A percentile compares a stretch with the other conserved stretches of the same genome.
Conservation (phyloP, 2,888 invertebrate species). For the Eumerus sabulonum region DNA sequence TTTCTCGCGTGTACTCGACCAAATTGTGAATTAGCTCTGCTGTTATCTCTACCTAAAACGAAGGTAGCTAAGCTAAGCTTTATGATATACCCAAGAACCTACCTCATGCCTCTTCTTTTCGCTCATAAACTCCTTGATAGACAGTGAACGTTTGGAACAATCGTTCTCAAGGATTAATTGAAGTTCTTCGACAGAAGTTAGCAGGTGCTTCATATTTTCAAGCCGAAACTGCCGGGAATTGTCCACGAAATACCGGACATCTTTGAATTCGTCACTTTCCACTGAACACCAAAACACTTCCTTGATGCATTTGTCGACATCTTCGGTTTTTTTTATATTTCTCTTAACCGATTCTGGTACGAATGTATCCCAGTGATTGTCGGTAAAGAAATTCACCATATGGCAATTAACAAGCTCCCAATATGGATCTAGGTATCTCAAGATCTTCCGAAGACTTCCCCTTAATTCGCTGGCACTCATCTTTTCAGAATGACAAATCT, state of each 20-base stretch:
- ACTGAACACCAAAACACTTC: constrained; percentile 80
- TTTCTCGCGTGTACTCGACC: constrained; percentile 53
- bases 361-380: constrained; percentile 83
- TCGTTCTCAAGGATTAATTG: constrained; percentile 74
- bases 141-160: constrained; percentile 43
- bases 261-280: constrained; percentile 65
- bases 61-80: constrained; percentile 12
- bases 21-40: constrained; percentile 82
- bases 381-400: constrained; percentile 87
- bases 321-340: constrained; percentile 79
- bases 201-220: constrained; percentile 65
- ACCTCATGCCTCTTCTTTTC: constrained; percentile 91
- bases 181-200: constrained; percentile 76
- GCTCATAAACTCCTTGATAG: constrained; percentile 86
- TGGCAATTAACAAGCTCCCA: constrained; percentile 86
- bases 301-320: constrained; percentile 78
- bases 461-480: constrained; percentile 60
- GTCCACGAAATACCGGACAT: constrained; percentile 70
- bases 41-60: constrained; percentile 82
- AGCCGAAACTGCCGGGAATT: constrained; percentile 70
- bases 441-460: constrained; percentile 80
- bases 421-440: constrained; percentile 82
- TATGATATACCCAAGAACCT: constrained; percentile 21
- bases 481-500: constrained; percentile 72
- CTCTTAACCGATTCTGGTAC: constrained; percentile 81